Conservation (phyloP, 2,888 invertebrate species). For the Scaeva pyrastri region DNA sequence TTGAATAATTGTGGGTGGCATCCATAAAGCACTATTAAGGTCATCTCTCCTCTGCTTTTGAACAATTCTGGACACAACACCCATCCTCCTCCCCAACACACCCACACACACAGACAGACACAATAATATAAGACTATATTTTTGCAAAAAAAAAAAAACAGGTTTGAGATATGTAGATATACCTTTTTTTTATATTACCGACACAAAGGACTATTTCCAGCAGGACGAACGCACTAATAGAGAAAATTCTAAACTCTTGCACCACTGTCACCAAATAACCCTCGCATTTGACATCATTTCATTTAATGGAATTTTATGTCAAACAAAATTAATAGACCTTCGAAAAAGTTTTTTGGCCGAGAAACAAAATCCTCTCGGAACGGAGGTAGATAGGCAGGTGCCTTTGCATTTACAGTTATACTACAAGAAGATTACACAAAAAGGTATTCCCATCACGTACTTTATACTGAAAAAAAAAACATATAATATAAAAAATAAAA, state of each 20-base stretch:
- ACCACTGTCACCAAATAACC: slow-evolving; percentile 16
- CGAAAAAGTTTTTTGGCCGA: slow-evolving; percentile 34
- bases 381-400: not conserved
- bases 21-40: slow-evolving; percentile 30
- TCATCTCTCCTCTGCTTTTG: slow-evolving; percentile 11
- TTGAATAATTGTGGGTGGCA: slow-evolving; percentile 33
- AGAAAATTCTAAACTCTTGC: slow-evolving; percentile 32
- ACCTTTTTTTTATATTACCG: slow-evolving; percentile 4
- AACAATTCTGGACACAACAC: slow-evolving; percentile 35
- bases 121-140: too few relatives aligned
- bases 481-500: slow-evolving; percentile 11
- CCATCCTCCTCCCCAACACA: too few relatives aligned
- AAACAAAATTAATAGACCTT: slow-evolving; percentile 54
- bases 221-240: slow-evolving; percentile 35
- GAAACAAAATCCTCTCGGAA: not conserved
- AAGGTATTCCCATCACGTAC: slow-evolving; percentile 45
- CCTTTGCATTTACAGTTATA: too few relatives aligned
- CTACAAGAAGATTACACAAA: not conserved
- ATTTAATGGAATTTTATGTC: slow-evolving; percentile 51
- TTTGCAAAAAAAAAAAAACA: too few relatives aligned
- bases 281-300: slow-evolving; percentile 54
- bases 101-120: too few relatives aligned
- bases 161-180: slow-evolving; percentile 1
- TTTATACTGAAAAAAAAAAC: not conserved
- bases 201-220: slow-evolving; percentile 35